Base-by-base conservation (phyloP, 2,797 vertebrate genomes). In the Anabacerthia variegaticeps region DNA sequence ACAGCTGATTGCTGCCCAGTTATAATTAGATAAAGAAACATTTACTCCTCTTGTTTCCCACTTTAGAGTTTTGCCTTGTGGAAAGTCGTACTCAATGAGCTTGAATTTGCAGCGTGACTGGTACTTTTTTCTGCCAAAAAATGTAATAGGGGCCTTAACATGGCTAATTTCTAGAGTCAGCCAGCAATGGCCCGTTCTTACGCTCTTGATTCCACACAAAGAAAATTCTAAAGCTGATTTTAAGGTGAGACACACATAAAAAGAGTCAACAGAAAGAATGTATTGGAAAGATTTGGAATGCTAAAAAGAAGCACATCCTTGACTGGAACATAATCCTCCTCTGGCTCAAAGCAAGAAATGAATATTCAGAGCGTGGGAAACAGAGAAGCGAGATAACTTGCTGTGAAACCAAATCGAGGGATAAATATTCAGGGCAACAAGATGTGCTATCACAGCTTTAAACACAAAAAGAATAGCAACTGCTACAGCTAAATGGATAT, bases 361-460 rank as follows among this genome's bases (percentile, higher is more conserved):
- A 91, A 69, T 95, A 94, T 95, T 93, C 94, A 86, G 93, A 44
- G 56, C 17, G 3, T 85, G 86, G 74, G 41, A 91, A 92, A 79
- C 36, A 68, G 43, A 88, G 62, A 89, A 69, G 28, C 12, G 43
- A 90, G 91, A 69, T 43, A 94, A 68, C 85, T 93, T 72, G 83
- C 89, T 96, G 61, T 88, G 87, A 97, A 97, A 91, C 26, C 26
- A 85, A 91, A 95, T 65, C 49, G 73, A 89, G 84, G 78, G 73
- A 92, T 88, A 95, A 96, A 96, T 96, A 96, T 94, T 94, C 96
- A 82, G 89, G 56, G 66, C 72, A 95, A 89, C 39, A 62, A 96
- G 81, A 96, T 51, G 19, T 89, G 84, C 39, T 67, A 63, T 72
- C 92, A 73, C 85, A 89, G 86, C 61, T 82, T 74, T 63, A 84